phyloP scores from a whole-genome alignment of 2,888 invertebrate species.

The Eudasyphora cyanicolor region DNA sequence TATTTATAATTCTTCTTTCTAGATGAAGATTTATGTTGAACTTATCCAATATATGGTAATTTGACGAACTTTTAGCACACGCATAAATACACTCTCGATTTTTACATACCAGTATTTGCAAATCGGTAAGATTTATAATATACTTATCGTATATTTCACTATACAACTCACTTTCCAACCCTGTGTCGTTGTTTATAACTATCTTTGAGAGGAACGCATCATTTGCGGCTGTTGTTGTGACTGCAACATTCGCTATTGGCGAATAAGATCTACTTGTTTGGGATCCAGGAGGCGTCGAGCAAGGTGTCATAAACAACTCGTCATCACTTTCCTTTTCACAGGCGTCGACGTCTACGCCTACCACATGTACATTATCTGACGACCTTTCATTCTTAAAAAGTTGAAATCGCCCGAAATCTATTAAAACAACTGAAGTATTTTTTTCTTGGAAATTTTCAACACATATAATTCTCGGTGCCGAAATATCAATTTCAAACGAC shows the following conservation, averaged over 20 bases:
- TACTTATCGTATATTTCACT: constrained; percentile 89
- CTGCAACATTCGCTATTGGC: constrained; percentile 72
- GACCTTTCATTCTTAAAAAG: constrained; percentile 75
- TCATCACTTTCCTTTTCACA: constrained; percentile 78
- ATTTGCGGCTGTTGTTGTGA: constrained; percentile 66
- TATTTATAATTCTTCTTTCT: constrained; percentile 90
- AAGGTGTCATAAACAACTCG: constrained; percentile 90
- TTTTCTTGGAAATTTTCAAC: constrained; percentile 90
- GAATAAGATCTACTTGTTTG: constrained; percentile 83
- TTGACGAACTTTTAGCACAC: constrained; percentile 90
- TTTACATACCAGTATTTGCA: constrained; percentile 93
- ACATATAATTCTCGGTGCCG: constrained; percentile 95
- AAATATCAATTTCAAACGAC: constrained; percentile 94
- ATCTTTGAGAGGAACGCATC: constrained; percentile 82
- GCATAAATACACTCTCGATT: constrained; percentile 94
- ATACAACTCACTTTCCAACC: constrained; percentile 84
- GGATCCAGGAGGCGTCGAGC: constrained; percentile 92
- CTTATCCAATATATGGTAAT: constrained; percentile 91
- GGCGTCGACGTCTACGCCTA: constrained; percentile 25
- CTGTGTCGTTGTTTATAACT: constrained; percentile 82
- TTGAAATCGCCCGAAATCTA: constrained; percentile 93
- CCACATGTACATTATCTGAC: constrained; percentile 68
- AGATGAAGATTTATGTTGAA: constrained; percentile 87
- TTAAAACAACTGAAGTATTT: constrained; percentile 89
- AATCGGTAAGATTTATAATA: constrained; percentile 88